phyloP scores from a whole-genome alignment of 2,888 invertebrate genomes.

The Drosophila aldrichi region DNA sequence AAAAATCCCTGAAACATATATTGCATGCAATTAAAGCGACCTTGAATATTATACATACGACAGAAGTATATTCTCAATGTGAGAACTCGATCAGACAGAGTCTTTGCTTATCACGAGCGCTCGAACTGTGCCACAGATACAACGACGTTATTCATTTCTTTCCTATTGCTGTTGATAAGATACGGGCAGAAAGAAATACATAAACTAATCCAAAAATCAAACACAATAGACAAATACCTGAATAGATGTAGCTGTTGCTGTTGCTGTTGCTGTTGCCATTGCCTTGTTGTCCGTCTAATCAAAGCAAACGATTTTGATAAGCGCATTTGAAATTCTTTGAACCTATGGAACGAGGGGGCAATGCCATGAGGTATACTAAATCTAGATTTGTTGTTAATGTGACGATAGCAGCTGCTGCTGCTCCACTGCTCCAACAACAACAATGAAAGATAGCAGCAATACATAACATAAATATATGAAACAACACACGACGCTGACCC shows the following conservation, averaged over 20 bases:
- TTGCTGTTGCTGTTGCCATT: constrained; percentile 5
- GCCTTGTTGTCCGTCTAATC: constrained; percentile 49
- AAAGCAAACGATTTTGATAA: constrained; percentile 48
- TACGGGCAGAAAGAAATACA: constrained; percentile 41
- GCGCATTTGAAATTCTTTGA: constrained; percentile 16
- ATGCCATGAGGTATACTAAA: constrained; percentile 33
- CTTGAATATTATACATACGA: constrained; percentile 8
- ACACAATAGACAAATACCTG: constrained; percentile 36
- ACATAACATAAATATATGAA: constrained; percentile 20
- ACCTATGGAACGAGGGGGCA: constrained; percentile 33
- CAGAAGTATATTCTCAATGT: neutral
- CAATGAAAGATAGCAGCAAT: constrained; percentile 28
- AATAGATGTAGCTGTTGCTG: constrained; percentile 7
- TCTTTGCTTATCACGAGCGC: constrained; percentile 15
- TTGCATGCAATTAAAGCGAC: constrained; percentile 5
- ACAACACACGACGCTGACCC: constrained; percentile 23
- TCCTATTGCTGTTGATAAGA: constrained; percentile 53
- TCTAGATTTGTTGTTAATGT: constrained; percentile 50
- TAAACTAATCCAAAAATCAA: constrained; percentile 51
- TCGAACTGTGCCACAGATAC: constrained; percentile 3
- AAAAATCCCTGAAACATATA: neutral
- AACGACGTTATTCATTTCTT: constrained; percentile 31
- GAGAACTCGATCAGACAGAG: constrained; percentile 9
- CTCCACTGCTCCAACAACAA: neutral
- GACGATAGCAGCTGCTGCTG: constrained; percentile 42